Base-by-base conservation (phyloP, 2,113 vertebrate species). In the Rhegmatorhina hoffmannsi region DNA sequence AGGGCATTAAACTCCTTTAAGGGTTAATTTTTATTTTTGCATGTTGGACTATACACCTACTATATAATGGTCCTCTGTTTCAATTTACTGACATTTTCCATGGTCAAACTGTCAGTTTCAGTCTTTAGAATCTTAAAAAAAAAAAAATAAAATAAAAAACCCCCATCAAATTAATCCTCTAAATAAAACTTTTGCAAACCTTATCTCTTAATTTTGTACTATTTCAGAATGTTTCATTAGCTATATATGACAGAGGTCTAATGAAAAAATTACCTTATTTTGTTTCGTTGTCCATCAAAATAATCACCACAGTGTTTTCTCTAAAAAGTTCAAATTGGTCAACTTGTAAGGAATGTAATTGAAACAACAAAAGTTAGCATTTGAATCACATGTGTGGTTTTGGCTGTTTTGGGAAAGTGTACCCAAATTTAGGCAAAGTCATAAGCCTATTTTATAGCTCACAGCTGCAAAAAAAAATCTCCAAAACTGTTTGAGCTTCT, bases 361-460 rank as follows among this genome's bases (percentile, higher is more conserved):
- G 28, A 62, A 70, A 34, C 36, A 17, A 28, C 38, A 49, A 72
- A 92, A 11, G 12, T 64, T 92, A 31, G 6, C 26, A 46, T 84
- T 66, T 81, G 38, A 83, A 78, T 73, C 83, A 34, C 1, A 0
- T 58, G 8, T 63, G 34, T 55, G 46, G 25, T 34, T 90, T 80
- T 63, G 53, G 46, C 12, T 55, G 15, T 49, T 94, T 90, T 85
- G 28, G n/a, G 47, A 74, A 88, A 92, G 16, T 25, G 20, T 53
- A 38, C 29, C n/a, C 43, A 94, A 83, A 90, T 67, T 90, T 62
- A 49, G 52, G 62, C 36, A 86, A 89, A 94, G 84, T 88, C 68
- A 80, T 11, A 88, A 70, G 33, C 20, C 4, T 74, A 12, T 86
- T 96, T 86, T 55, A 70, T 47, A 88, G 43, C 28, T 86, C 29